These are phyloP conservation scores for Melanerpes aurifrons DNA, from an alignment of 2,113 vertebrate genomes.

Conservation along the genomic window DNA sequence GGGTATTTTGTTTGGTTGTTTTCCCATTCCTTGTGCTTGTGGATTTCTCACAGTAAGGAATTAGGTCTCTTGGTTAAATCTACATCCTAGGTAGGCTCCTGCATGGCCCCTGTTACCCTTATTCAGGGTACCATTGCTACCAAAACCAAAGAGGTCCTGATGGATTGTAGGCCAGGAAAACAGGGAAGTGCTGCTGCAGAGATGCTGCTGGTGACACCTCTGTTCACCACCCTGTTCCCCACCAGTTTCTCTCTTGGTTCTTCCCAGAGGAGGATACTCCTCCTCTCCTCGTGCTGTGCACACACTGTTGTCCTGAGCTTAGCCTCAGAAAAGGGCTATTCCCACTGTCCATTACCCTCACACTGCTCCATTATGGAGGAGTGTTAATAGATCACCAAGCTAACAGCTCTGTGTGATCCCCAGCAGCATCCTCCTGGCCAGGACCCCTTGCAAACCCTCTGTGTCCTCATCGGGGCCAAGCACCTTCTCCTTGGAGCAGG, in stretches of 20 bases:
- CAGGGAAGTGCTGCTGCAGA: neutral
- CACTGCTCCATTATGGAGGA: no score
- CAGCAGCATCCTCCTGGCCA: fast-evolving
- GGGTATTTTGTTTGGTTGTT: no score
- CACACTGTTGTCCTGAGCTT: neutral
- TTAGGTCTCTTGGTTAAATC: neutral
- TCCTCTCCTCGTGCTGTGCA: neutral
- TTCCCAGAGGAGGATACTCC: neutral
- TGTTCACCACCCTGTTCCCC: neutral
- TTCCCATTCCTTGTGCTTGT: neutral
- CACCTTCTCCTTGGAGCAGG: neutral
- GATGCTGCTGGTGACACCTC: neutral
- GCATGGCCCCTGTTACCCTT: neutral
- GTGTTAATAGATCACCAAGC: neutral
- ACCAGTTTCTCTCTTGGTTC: neutral
- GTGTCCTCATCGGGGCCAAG: neutral
- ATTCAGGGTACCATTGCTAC: neutral
- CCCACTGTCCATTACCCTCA: no score
- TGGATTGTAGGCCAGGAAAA: neutral
- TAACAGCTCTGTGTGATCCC: neutral
- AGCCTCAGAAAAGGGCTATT: neutral
- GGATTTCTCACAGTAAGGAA: neutral
- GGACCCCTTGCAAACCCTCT: neutral
- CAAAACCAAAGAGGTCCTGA: neutral
- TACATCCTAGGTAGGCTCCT: neutral